Percentiles rank a stretch among this genome's conserved stretches.
Evolutionary conservation across 1,140 invertebrate species (phyloP).

Genomic region (Pachyrhynchus sulphureomaculatus): DNA sequence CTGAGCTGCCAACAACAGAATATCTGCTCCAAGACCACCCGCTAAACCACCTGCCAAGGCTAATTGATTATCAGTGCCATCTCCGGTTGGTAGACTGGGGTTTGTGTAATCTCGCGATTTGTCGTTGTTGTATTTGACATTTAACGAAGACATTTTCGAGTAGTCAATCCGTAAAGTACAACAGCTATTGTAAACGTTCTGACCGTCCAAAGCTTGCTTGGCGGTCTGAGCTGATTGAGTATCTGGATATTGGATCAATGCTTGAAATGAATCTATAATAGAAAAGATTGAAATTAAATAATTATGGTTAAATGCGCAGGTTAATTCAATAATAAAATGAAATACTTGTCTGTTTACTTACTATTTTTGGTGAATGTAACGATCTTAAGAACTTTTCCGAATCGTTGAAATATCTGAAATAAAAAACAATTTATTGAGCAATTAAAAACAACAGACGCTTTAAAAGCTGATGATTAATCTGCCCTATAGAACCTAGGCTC

Average conservation of each 20-base stretch:
- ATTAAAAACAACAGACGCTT: too few relatives aligned
- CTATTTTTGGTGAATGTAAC: constrained; percentile 99
- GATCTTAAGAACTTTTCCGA: constrained; percentile 97
- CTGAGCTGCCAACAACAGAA: constrained; percentile 54
- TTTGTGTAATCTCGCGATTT: constrained; percentile 99
- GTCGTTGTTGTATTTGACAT: constrained; percentile 99
- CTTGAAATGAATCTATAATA: constrained; percentile 97
- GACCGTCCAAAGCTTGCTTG: constrained; percentile 94
- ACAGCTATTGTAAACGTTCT: constrained; percentile 99
- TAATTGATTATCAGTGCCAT: constrained; percentile 58
- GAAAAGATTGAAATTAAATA: too few relatives aligned
- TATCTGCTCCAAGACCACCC: constrained; percentile 57
- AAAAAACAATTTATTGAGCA: constrained; percentile 44
- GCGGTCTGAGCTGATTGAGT: constrained; percentile 94
- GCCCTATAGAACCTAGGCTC: too few relatives aligned
- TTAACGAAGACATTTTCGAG: constrained; percentile 95
- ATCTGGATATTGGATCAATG: constrained; percentile 97
- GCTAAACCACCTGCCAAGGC: constrained; percentile 60
- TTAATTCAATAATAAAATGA: constrained; percentile 78
- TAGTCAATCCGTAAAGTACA: constrained; percentile 99
- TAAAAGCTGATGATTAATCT: too few relatives aligned
- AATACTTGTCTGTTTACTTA: constrained; percentile 62
- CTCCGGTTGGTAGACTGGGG: constrained; percentile 92
- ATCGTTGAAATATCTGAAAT: constrained; percentile 94
- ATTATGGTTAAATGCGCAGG: constrained; percentile 99